Evolutionary conservation across 2,797 vertebrate genomes (phyloP), one percentile per base, ranked within the genome.

Genomic region (Propithecus deckenii): DNA sequence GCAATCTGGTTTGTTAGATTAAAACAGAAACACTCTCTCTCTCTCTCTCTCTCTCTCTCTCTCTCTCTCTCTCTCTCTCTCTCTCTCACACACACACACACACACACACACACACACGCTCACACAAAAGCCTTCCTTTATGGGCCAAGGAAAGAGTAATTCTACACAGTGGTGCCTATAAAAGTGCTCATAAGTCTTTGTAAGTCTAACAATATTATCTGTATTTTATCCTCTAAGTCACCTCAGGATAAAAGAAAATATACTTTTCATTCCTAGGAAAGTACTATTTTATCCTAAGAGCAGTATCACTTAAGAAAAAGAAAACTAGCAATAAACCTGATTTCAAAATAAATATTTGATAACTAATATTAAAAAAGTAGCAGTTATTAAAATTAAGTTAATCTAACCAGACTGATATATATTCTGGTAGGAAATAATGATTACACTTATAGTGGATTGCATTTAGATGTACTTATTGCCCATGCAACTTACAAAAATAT

Each of bases 331-430:
- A 93, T 86, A 95, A 81, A 84, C 7, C 25, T 89, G 7, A 69
- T 88, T 97, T 96, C n/a, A 61, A 72, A 93, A 75, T 97, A 92
- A 92, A 92, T 5, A 86, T 89, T 79, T 95, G 7, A 61, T 96
- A 83, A 55, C 22, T 76, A 35, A 61, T 81, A 28, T 78, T 41
- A 28, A 63, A 91, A 88, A 80, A 79, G 11, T 81, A 90, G 87
- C 86, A 22, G 17, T 69, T 50, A 88, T 87, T 28, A 89, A 91
- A 87, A 48, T 38, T 69, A 86, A 86, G 46, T 93, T 94, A 91
- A 65, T 89, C 17, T 94, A 91, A 52, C 8, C 67, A 83, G 23
- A 93, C 14, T 69, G 38, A 85, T 74, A 86, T 41, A n/a, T 84
- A 55, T 63, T 52, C 41, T 79, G 43, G 88, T 71, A 92, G 55